Conservation (phyloP, 2,113 vertebrate genomes). For the Camarhynchus parvulus region DNA sequence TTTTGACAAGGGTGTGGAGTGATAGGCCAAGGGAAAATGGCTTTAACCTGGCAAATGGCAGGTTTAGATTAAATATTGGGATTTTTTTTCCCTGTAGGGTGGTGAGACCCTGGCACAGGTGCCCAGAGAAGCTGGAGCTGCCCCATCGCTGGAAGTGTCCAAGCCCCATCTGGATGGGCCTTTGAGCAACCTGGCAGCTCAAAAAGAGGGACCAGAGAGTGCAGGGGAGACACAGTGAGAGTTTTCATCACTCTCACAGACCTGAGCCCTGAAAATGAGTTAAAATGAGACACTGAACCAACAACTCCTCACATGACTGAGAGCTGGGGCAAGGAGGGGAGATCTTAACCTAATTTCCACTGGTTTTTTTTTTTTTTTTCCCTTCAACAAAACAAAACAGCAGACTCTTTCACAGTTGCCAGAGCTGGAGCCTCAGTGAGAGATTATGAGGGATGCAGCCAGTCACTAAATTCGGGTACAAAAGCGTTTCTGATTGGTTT, state of each 20-base stretch:
- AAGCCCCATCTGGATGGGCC: neutral
- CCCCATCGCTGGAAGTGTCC: neutral
- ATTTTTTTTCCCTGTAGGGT: neutral
- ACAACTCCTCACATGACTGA: neutral
- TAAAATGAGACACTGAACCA: constrained; percentile 5
- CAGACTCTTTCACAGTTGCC: constrained; percentile 10
- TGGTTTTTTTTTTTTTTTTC: neutral
- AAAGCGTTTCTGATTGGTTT: constrained; percentile 44
- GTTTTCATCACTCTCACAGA: neutral
- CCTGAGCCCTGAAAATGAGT: neutral
- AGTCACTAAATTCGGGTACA: neutral
- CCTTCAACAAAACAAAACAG: neutral
- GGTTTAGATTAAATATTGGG: neutral
- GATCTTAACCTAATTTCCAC: constrained; percentile 12
- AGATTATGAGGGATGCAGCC: neutral
- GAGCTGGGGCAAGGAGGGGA: neutral
- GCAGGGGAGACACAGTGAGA: rapidly evolving
- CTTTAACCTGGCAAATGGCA: neutral
- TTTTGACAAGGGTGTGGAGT: neutral
- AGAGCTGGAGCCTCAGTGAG: neutral
- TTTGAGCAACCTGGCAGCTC: neutral
- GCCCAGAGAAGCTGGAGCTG: neutral
- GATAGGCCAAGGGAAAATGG: neutral
- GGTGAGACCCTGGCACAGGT: neutral
- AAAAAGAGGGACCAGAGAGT: neutral